phyloP scores from a whole-genome alignment of 2,888 invertebrate genomes.

The Hanleya hanleyi region DNA sequence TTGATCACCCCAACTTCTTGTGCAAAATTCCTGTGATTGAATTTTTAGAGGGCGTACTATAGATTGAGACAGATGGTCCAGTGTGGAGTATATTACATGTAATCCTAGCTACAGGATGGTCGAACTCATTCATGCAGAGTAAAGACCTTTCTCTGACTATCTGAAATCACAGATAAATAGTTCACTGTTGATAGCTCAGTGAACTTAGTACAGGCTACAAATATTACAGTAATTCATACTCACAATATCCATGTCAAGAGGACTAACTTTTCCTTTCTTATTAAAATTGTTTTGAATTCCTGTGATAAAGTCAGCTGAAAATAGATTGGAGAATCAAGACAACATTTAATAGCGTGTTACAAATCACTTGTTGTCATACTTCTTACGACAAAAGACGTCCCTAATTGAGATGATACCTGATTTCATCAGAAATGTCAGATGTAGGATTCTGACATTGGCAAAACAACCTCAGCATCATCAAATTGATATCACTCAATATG shows the following conservation, averaged over 20 bases:
- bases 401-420: background rate
- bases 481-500: too few species aligned
- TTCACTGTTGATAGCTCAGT: background rate
- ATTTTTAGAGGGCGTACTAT: too few species aligned
- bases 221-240: slow-evolving; percentile 28
- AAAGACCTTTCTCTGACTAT: too few species aligned
- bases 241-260: slow-evolving; percentile 86
- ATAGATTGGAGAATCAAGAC: background rate
- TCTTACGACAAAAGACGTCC: background rate
- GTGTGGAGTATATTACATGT: too few species aligned
- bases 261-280: slow-evolving; percentile 79
- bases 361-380: background rate
- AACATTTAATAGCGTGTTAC: background rate
- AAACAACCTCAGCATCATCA: too few species aligned
- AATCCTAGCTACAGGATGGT: too few species aligned
- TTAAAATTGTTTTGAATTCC: slow-evolving; percentile 82
- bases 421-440: background rate
- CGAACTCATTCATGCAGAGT: too few species aligned
- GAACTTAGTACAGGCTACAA: background rate
- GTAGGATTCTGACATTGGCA: too few species aligned
- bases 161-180: background rate
- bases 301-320: slow-evolving; percentile 80
- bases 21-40: too few species aligned
- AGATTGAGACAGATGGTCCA: too few species aligned
- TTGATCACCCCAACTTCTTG: too few species aligned